These are phyloP conservation scores for Colistium nudipinnis DNA, from an alignment of 2,113 vertebrate genomes.

Conservation along the genomic window DNA sequence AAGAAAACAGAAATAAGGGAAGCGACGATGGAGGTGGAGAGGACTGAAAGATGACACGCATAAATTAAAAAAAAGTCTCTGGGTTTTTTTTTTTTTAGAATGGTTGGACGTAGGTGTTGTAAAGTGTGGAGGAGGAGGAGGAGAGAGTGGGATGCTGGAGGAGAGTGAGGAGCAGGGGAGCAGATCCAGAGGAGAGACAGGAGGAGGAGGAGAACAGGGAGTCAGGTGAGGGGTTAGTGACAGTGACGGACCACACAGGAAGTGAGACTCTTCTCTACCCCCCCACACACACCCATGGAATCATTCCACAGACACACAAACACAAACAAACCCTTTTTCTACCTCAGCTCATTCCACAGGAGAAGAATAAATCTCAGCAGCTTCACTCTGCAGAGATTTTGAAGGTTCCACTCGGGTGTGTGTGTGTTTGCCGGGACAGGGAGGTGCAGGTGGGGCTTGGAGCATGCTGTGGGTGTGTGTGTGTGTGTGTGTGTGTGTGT, in stretches of 20 bases:
- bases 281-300: background rate
- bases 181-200: slow-evolving; percentile 61
- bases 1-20: slow-evolving; percentile 59
- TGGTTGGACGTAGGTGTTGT: slow-evolving; percentile 75
- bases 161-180: slow-evolving; percentile 63
- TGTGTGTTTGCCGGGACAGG: background rate
- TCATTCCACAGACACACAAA: background rate
- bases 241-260: slow-evolving; percentile 64
- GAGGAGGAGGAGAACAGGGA: slow-evolving; percentile 67
- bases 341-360: slow-evolving; percentile 28
- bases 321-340: too few relatives aligned
- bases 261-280: slow-evolving; percentile 29
- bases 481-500: slow-evolving; percentile 7
- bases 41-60: slow-evolving; percentile 25
- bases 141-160: slow-evolving; percentile 72
- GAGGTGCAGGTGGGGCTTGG: slow-evolving; percentile 22
- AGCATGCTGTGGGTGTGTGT: too few relatives aligned
- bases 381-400: slow-evolving; percentile 13
- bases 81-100: slow-evolving; percentile 74
- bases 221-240: slow-evolving; percentile 74
- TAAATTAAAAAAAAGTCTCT: too few relatives aligned
- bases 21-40: slow-evolving; percentile 53
- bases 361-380: slow-evolving; percentile 26
- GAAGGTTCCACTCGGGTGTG: slow-evolving; percentile 27
- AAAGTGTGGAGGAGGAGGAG: slow-evolving; percentile 64